Conservation (phyloP, 2,888 invertebrate genomes). For the Lypha dubia region DNA sequence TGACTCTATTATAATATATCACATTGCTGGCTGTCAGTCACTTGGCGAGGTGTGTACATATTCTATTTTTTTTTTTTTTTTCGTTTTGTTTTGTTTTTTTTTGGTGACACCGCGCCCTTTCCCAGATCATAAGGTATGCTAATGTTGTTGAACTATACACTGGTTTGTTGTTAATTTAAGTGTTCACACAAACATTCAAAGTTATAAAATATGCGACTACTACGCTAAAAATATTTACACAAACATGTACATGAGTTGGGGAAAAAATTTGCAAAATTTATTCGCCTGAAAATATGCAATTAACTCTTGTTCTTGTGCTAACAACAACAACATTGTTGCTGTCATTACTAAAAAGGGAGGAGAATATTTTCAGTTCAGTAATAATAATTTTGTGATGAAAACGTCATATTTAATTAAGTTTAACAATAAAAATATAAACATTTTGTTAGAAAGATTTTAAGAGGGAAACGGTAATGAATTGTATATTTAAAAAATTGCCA, state of each 20-base stretch:
- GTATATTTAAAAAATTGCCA: background rate
- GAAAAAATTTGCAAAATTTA: slow-evolving; percentile 65
- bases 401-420: slow-evolving; percentile 70
- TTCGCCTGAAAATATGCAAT: slow-evolving; percentile 73
- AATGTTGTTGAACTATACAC: slow-evolving; percentile 58
- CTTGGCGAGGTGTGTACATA: background rate
- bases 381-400: slow-evolving; percentile 66
- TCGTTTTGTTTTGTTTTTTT: no score
- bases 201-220: slow-evolving; percentile 47
- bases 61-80: no score
- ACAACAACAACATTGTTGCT: background rate
- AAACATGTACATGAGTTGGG: slow-evolving; percentile 22
- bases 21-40: background rate
- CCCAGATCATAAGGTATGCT: slow-evolving; percentile 51
- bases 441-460: slow-evolving; percentile 41
- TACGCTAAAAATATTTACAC: slow-evolving; percentile 1
- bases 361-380: background rate
- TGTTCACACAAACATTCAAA: slow-evolving; percentile 37
- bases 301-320: slow-evolving; percentile 55
- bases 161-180: slow-evolving; percentile 71
- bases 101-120: slow-evolving; percentile 37
- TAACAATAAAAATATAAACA: slow-evolving; percentile 61
- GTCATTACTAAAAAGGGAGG: background rate
- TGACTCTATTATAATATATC: slow-evolving; percentile 24
- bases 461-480: background rate